Evolutionary conservation across 1,140 invertebrate genomes (phyloP), one percentile per base, ranked within the genome.

Genomic region (Schmidtea mediterranea): DNA sequence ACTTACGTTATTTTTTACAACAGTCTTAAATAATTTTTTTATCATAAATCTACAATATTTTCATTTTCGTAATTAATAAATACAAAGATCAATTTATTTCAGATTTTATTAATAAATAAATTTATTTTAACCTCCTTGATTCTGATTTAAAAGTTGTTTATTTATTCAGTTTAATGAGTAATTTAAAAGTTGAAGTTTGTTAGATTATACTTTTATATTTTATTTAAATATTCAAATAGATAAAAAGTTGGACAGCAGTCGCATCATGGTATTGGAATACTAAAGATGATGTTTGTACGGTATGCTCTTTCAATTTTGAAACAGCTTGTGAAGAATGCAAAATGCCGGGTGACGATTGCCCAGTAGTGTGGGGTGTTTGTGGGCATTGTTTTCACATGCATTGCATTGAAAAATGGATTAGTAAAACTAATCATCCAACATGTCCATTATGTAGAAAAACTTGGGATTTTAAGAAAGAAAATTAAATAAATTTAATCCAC

Each of bases 331-430:
- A 15, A 19, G 21, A 15, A 45, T 45, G 43, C n/a, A 45, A 45
- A 45, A 19, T 22, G 10, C 43, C 43, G 5, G 43, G 43, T 19
- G 21, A 15, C n/a, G 15, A 45, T 45, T 45, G 43, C 22, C 15
- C 15, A 13, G 15, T 45, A 13, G 21, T 19, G 3, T 19, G 21
- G 19, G 43, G 43, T 5, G 10, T 45, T 19, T 45, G 43, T 45
- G 43, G 43, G 21, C 43, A 45, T n/a, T 19, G 15, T 19, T 45
- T 19, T 45, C 43, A 45, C 18, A 45, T 19, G 23, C 43, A 45
- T 21, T 45, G 43, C 21, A 45, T 45, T 45, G 43, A 45, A 8
- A 21, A 21, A 24, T 45, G 43, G 43, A 15, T 45, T n/a, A 45
- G 43, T 45, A 21, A 45, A 13, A 21, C 15, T 19, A 45, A 45